Evolutionary conservation across 1,140 invertebrate species (phyloP), one percentile per base, ranked within the genome.

Genomic region (Heliconius himera): DNA sequence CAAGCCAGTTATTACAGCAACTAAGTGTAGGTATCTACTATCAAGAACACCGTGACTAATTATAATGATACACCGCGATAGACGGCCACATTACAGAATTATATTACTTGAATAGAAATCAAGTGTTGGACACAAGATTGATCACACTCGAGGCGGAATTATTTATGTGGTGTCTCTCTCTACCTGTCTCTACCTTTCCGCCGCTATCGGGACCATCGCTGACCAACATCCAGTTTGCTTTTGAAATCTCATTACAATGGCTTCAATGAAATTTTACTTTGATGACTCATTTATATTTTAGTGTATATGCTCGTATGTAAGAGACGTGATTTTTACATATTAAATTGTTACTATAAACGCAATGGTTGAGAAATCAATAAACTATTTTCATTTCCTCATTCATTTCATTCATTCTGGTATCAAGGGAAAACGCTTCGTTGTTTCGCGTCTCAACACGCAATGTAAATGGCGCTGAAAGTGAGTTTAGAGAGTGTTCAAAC

Each of bases 41-140:
- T 76, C 73, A 49, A 74, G 66, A 60, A 38, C 33, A 70, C 78
- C 78, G 38, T 80, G 70, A 76, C 78, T 76, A 80, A 80, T 80
- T 80, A 76, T 80, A 79, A 76, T 80, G 78, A 76, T 80, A 76
- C 70, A 73, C 29, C 56, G 54, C 36, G 51, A 76, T 70, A 73
- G 54, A 29, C 49, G 66, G 70, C 74, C 74, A 38, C 78, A 70
- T 73, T 80, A 80, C 74, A 20, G 78, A 73, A 80, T 80, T 70
- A 56, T 80, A 73, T 80, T 74, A 80, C 51, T 56, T 56, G 54
- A 79, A 80, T 80, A 80, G 78, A 80, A 80, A 76, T 66, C 78
- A 76, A 73, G 74, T 70, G 26, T 26, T 16, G 78, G 76, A 33
- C 26, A n/a, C 46, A 79, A 80, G 78, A 80, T 80, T 80, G 78